Evolutionary conservation across 2,888 invertebrate genomes (phyloP).

Genomic region (Acanthopleura granulata): DNA sequence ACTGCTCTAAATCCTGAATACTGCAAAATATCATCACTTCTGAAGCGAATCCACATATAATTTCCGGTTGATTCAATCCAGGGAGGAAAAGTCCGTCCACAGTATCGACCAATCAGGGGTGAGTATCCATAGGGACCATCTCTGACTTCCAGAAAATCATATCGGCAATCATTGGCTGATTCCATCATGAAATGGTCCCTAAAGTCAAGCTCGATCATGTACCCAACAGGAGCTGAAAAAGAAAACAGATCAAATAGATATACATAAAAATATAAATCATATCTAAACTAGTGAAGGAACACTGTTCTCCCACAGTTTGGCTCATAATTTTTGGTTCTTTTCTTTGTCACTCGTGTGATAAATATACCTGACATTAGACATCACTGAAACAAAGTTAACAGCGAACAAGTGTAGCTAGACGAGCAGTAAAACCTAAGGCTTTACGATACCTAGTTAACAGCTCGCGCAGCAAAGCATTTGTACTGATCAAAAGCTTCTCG

Average conservation of each 20-base stretch:
- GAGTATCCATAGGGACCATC: slow-evolving; percentile 79
- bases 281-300: too few relatives aligned
- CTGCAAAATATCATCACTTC: slow-evolving; percentile 85
- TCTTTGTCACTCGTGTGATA: too few relatives aligned
- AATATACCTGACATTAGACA: too few relatives aligned
- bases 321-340: too few relatives aligned
- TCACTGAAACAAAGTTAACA: too few relatives aligned
- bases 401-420: too few relatives aligned
- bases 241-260: neutral
- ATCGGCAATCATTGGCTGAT: slow-evolving; percentile 78
- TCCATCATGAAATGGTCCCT: slow-evolving; percentile 84
- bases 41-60: slow-evolving; percentile 84
- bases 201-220: slow-evolving; percentile 80
- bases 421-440: too few relatives aligned
- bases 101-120: slow-evolving; percentile 74
- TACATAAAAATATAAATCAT: too few relatives aligned
- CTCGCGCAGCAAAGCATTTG: too few relatives aligned
- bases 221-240: slow-evolving; percentile 68
- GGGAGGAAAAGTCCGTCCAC: slow-evolving; percentile 81
- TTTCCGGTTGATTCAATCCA: slow-evolving; percentile 81
- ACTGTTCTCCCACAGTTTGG: too few relatives aligned
- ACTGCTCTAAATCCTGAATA: slow-evolving; percentile 84
- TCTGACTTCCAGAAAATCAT: slow-evolving; percentile 85
- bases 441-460: too few relatives aligned
- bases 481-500: too few relatives aligned